Evolutionary conservation across 2,113 vertebrate genomes (phyloP), one percentile per base, ranked within the genome.

Genomic region (Speoplatyrhinus poulsoni): DNA sequence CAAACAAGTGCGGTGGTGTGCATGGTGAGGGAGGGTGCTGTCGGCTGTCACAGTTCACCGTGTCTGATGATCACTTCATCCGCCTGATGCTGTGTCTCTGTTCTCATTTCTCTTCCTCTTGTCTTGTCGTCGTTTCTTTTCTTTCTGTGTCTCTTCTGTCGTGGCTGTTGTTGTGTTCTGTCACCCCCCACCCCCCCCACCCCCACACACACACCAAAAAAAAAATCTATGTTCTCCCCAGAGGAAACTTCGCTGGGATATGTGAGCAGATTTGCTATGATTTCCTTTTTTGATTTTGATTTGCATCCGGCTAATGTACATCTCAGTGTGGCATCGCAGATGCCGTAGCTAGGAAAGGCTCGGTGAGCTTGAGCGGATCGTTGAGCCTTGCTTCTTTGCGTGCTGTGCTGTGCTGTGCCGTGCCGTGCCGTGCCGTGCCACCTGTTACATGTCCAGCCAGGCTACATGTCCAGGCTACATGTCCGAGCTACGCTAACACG

Each of bases 201-300:
- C 19, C 1, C 19, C 19, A 1, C 1, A 1, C 19, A 1, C 19
- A 1, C 19, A 1, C 19, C 19, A 19, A 19, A 50, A 69, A 4
- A 85, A 92, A 90, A 82, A 88, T 58, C 26, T 2, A 26, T 77
- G 81, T 83, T 85, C 89, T 87, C 83, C 81, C 88, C 90, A 87
- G 97, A 98, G 97, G 95, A 98, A 98, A 92, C 97, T 99, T 77
- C 96, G 96, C 92, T 98, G 97, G 97, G 96, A 99, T 96, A 95
- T 99, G 97, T 99, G 96, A 99, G 96, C 90, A 89, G 85, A 91
- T 88, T 88, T 92, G 87, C 81, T 90, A 84, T 82, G 72, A 85
- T 89, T 90, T 90, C 53, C 80, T 26, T 80, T 81, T 85, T 32
- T 90, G 89, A 50, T 80, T 26, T 80, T 81, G 85, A 33, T 82